These are phyloP conservation scores for Chrosomus eos DNA, from an alignment of 2,797 vertebrate species.

Conservation along the genomic window DNA sequence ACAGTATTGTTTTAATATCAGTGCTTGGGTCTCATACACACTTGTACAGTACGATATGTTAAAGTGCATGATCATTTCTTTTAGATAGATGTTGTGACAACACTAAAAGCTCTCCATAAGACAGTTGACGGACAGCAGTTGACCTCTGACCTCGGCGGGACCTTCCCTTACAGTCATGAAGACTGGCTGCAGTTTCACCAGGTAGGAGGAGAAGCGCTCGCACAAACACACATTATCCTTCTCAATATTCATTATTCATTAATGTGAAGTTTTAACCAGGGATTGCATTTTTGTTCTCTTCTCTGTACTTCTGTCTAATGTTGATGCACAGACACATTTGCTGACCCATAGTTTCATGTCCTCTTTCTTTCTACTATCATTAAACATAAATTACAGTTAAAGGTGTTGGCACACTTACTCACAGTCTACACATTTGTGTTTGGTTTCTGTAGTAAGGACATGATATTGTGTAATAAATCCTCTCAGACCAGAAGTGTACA, in stretches of 20 bases:
- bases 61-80: not conserved
- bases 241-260: too few relatives aligned
- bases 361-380: not conserved
- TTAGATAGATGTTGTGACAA: slow-evolving; percentile 88
- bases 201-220: slow-evolving; percentile 73
- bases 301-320: not conserved
- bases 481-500: not conserved
- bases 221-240: not conserved
- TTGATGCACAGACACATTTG: not conserved
- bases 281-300: not conserved
- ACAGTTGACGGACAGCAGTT: slow-evolving; percentile 86
- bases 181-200: slow-evolving; percentile 94
- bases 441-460: not conserved
- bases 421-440: not conserved
- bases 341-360: not conserved
- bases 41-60: not conserved
- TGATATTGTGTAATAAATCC: not conserved
- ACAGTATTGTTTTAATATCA: not conserved
- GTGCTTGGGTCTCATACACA: not conserved
- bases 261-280: not conserved
- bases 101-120: slow-evolving; percentile 86
- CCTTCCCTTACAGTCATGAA: slow-evolving; percentile 86
- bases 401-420: not conserved
- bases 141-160: slow-evolving; percentile 85
- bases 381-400: not conserved